A percentile compares a stretch with the other conserved stretches of the same genome.
Evolutionary conservation across 1,140 invertebrate species (phyloP).

Genomic region (Caligus rogercresseyi): DNA sequence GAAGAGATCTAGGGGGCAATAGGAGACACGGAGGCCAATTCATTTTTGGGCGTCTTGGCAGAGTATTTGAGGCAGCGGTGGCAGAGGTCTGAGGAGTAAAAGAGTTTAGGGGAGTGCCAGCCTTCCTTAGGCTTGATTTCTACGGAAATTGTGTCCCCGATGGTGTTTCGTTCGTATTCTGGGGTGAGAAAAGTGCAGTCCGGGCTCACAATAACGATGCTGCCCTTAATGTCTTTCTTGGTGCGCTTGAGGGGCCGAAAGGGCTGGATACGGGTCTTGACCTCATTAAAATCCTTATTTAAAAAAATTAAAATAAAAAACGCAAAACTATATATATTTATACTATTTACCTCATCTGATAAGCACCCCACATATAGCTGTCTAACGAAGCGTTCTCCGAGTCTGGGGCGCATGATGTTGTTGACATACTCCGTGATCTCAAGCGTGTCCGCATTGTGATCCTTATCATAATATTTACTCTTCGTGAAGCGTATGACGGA

Average conservation of each 20-base stretch:
- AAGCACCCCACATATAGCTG: slow-evolving; percentile 1
- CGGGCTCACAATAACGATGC: slow-evolving; percentile 8
- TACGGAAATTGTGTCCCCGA: slow-evolving; percentile 16
- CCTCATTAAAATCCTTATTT: neutral
- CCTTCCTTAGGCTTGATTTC: slow-evolving; percentile 26
- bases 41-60: slow-evolving; percentile 21
- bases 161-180: neutral
- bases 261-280: slow-evolving; percentile 12
- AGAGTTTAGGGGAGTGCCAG: slow-evolving; percentile 21
- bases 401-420: slow-evolving; percentile 20
- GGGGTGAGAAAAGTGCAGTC: slow-evolving; percentile 5
- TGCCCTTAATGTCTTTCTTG: slow-evolving; percentile 14
- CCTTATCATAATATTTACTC: slow-evolving; percentile 16
- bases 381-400: slow-evolving; percentile 19
- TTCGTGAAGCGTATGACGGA: slow-evolving; percentile 19
- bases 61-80: slow-evolving; percentile 23
- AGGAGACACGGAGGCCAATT: slow-evolving; percentile 22
- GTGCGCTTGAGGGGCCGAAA: neutral
- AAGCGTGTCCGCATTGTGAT: slow-evolving; percentile 7
- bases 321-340: neutral
- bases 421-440: slow-evolving; percentile 15
- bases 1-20: slow-evolving; percentile 26
- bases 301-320: neutral
- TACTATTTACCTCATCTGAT: neutral
- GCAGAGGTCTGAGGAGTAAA: slow-evolving; percentile 21